These are phyloP conservation scores for Dryobotodes eremita DNA, from an alignment of 2,888 invertebrate genomes.

Conservation along the genomic window DNA sequence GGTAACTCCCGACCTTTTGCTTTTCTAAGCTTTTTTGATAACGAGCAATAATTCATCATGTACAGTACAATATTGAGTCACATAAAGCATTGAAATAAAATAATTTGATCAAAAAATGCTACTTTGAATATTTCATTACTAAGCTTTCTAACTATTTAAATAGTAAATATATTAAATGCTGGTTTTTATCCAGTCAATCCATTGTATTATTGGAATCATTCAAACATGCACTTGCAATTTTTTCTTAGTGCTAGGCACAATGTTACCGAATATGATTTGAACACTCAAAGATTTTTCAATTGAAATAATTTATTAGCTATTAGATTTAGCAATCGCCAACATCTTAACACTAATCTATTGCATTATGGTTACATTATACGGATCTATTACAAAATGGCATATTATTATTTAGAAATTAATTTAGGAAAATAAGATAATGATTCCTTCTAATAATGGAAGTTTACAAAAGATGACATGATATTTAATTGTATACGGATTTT, in stretches of 20 bases:
- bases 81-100: conserved; percentile 88
- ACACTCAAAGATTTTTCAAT: conserved; percentile 37
- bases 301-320: conserved; percentile 48
- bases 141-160: conserved; percentile 88
- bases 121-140: conserved; percentile 87
- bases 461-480: conserved; percentile 46
- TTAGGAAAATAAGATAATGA: conserved; percentile 50
- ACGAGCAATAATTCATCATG: conserved; percentile 84
- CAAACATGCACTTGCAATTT: conserved; percentile 82
- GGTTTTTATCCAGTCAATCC: conserved; percentile 84
- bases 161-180: conserved; percentile 89
- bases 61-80: conserved; percentile 87
- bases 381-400: conserved; percentile 52
- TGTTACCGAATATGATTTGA: conserved; percentile 31
- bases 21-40: conserved; percentile 80
- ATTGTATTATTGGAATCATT: conserved; percentile 80
- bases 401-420: conserved; percentile 44
- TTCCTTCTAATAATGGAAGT: conserved; percentile 42
- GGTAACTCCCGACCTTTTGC: conserved; percentile 81
- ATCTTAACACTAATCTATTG: conserved; percentile 55
- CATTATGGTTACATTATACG: conserved; percentile 51
- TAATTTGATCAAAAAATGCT: conserved; percentile 89
- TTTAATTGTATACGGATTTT: conserved; percentile 42
- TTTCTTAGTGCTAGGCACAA: conserved; percentile 40
- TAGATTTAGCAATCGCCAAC: conserved; percentile 47